These are phyloP conservation scores for Trachurus trachurus DNA, from an alignment of 2,797 vertebrate species.

Conservation along the genomic window DNA sequence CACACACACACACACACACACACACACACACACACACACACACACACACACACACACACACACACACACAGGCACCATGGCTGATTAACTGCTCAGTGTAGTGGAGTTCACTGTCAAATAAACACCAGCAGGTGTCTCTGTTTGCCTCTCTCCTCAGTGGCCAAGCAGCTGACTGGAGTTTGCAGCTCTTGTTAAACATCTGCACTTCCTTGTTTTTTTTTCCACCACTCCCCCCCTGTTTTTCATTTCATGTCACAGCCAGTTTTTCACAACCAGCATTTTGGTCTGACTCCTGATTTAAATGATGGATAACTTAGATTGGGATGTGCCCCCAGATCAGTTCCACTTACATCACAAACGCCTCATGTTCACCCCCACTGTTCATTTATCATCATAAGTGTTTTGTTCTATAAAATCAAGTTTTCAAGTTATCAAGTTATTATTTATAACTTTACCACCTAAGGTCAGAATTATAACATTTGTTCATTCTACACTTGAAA, in stretches of 20 bases:
- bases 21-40: background rate
- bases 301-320: slow-evolving; percentile 6
- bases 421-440: background rate
- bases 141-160: slow-evolving; percentile 33
- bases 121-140: slow-evolving; percentile 78
- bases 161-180: slow-evolving; percentile 24
- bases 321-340: background rate
- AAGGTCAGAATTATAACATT: background rate
- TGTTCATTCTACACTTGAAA: background rate
- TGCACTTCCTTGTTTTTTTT: slow-evolving; percentile 12
- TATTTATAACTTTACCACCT: background rate
- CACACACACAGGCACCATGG: slow-evolving; percentile 4
- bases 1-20: background rate
- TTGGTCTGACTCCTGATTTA: slow-evolving; percentile 5
- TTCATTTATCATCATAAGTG: background rate
- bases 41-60: background rate
- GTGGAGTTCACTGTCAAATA: slow-evolving; percentile 34
- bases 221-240: background rate
- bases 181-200: slow-evolving; percentile 23
- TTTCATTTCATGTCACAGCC: background rate
- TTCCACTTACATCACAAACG: background rate
- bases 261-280: background rate
- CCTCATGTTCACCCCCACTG: background rate
- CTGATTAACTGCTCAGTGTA: slow-evolving; percentile 45
- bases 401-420: background rate